Evolutionary conservation across 2,888 invertebrate genomes (phyloP).

Genomic region (Drosophila fulvimacula): DNA sequence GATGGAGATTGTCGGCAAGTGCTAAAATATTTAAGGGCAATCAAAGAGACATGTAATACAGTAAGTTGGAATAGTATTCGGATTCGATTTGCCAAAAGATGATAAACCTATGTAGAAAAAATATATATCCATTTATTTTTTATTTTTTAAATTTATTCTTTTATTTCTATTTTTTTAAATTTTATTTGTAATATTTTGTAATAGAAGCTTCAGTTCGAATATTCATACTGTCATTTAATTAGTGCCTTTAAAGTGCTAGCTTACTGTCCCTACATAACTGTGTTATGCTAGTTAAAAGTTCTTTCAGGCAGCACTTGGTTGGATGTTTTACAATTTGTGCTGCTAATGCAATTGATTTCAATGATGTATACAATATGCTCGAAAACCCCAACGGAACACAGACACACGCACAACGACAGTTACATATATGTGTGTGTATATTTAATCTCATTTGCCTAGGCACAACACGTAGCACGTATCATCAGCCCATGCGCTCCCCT

Average conservation of each 20-base stretch:
- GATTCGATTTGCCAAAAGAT: too few species aligned
- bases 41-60: too few species aligned
- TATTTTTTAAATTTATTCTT: too few species aligned
- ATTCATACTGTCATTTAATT: too few species aligned
- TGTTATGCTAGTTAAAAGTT: background rate
- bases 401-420: background rate
- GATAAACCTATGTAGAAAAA: too few species aligned
- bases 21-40: too few species aligned
- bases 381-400: conserved; percentile 5
- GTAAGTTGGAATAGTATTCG: too few species aligned
- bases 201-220: too few species aligned
- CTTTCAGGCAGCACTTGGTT: background rate
- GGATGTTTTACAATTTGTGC: background rate
- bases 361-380: conserved; percentile 28
- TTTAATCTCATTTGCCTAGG: conserved; percentile 4
- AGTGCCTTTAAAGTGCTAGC: too few species aligned
- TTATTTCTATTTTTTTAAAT: too few species aligned
- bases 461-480: conserved; percentile 8
- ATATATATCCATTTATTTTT: too few species aligned
- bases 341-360: conserved; percentile 60
- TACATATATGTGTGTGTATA: background rate
- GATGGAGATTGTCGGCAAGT: background rate
- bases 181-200: too few species aligned
- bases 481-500: background rate
- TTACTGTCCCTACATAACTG: background rate